Percentiles rank a stretch among this genome's conserved stretches.
Evolutionary conservation across 2,888 invertebrate species (phyloP).

Genomic region (Villa cingulata): DNA sequence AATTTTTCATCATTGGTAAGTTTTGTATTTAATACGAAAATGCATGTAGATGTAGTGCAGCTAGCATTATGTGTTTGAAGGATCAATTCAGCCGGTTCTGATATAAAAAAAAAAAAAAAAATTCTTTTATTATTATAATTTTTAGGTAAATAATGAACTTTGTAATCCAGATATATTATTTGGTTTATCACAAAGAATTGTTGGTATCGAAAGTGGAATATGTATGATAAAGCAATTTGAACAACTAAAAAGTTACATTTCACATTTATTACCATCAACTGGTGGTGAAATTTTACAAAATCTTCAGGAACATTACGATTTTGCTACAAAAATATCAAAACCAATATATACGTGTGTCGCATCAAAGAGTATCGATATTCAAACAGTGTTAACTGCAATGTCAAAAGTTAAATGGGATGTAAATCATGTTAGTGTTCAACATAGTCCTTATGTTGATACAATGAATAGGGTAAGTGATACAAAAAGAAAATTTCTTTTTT

Average conservation of each 20-base stretch:
- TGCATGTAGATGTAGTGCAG: no score
- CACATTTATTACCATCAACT: slow-evolving; percentile 63
- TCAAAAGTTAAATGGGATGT: slow-evolving; percentile 90
- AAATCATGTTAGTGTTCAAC: slow-evolving; percentile 87
- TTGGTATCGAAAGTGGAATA: slow-evolving; percentile 84
- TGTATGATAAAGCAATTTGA: slow-evolving; percentile 82
- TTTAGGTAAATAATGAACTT: slow-evolving; percentile 47
- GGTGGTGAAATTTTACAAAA: slow-evolving; percentile 48
- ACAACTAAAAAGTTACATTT: slow-evolving; percentile 68
- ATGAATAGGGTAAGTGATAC: slow-evolving; percentile 46
- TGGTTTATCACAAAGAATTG: slow-evolving; percentile 73
- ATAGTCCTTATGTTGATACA: slow-evolving; percentile 76
- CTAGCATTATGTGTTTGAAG: no score
- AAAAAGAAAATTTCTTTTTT: no score
- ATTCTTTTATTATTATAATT: no score
- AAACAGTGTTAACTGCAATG: slow-evolving; percentile 68
- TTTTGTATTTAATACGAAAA: no score
- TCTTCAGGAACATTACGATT: slow-evolving; percentile 43
- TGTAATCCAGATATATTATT: slow-evolving; percentile 57
- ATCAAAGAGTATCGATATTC: slow-evolving; percentile 63
- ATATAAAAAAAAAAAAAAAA: no score
- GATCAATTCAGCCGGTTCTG: no score
- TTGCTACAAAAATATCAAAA: slow-evolving; percentile 51
- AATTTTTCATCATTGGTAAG: slow-evolving; percentile 34
- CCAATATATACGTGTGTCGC: slow-evolving; percentile 82